phyloP scores from a whole-genome alignment of 2,888 invertebrate species.

The Agrochola lychnidis region DNA sequence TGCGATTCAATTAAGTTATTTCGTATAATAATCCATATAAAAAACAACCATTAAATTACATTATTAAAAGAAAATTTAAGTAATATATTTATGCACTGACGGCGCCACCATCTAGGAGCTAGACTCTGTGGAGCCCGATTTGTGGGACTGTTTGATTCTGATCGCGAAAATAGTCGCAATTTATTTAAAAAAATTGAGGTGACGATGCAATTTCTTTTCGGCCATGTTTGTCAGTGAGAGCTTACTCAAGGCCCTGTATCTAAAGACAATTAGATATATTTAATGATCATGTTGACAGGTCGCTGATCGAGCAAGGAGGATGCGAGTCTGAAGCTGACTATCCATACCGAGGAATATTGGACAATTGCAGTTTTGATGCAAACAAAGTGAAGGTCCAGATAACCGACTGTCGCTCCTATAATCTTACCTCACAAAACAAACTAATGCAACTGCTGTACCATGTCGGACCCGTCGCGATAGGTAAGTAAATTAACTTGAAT shows the following conservation, averaged over 20 bases:
- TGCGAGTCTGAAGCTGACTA: slow-evolving; percentile 60
- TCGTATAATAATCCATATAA: too few relatives aligned
- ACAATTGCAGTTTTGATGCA: slow-evolving; percentile 44
- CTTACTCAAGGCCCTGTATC: too few relatives aligned
- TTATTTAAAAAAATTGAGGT: too few relatives aligned
- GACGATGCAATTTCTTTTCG: too few relatives aligned
- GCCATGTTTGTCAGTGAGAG: not conserved
- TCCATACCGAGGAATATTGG: slow-evolving; percentile 32
- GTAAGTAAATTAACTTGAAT: slow-evolving; percentile 3
- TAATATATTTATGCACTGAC: too few relatives aligned
- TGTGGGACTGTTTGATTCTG: too few relatives aligned
- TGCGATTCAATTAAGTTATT: too few relatives aligned
- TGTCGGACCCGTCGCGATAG: slow-evolving; percentile 48
- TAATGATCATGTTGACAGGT: slow-evolving; percentile 24
- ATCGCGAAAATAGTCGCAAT: too few relatives aligned
- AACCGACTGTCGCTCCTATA: slow-evolving; percentile 21
- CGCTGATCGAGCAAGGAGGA: slow-evolving; percentile 50
- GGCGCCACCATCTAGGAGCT: too few relatives aligned
- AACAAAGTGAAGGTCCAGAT: slow-evolving; percentile 19
- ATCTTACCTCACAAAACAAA: slow-evolving; percentile 82
- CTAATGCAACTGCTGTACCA: slow-evolving; percentile 40
- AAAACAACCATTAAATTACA: too few relatives aligned
- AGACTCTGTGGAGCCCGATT: too few relatives aligned
- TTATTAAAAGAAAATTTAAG: too few relatives aligned
- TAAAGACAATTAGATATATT: not conserved